phyloP scores from a whole-genome alignment of 2,888 invertebrate species.

The Tenthredo livida region DNA sequence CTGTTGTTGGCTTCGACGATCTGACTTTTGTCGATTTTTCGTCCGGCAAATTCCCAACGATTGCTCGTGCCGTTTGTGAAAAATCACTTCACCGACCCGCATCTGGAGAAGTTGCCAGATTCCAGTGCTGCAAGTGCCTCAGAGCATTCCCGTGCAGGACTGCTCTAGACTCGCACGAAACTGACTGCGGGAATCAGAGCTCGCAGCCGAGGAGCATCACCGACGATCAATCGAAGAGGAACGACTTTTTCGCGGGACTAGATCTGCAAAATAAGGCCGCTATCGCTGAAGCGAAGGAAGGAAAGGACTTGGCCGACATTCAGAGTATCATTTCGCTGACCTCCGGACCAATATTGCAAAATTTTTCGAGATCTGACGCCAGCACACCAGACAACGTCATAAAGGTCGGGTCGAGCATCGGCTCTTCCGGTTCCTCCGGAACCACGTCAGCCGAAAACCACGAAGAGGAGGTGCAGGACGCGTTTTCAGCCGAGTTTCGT shows the following conservation, averaged over 20 bases:
- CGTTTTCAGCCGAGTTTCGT: constrained; percentile 91
- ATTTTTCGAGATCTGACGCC: constrained; percentile 64
- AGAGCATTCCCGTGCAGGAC: constrained; percentile 86
- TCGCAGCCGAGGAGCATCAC: constrained; percentile 72
- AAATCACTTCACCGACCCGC: constrained; percentile 82
- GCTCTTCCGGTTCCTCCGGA: constrained; percentile 73
- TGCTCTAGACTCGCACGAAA: constrained; percentile 85
- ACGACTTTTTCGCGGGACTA: constrained; percentile 90
- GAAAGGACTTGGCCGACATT: constrained; percentile 91
- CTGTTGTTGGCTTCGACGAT: constrained; percentile 85
- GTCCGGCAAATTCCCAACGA: constrained; percentile 88
- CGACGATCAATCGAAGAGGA: constrained; percentile 83
- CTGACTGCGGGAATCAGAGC: constrained; percentile 77
- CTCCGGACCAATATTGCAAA: constrained; percentile 75
- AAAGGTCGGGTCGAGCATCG: constrained; percentile 64
- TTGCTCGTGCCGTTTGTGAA: constrained; percentile 88
- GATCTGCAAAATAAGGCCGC: constrained; percentile 87
- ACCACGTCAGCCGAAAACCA: constrained; percentile 75
- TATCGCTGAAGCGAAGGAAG: constrained; percentile 73
- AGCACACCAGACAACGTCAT: constrained; percentile 68
- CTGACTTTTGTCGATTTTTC: constrained; percentile 90
- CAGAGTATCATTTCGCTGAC: constrained; percentile 91
- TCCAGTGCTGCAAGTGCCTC: constrained; percentile 85
- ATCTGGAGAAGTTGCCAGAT: constrained; percentile 81
- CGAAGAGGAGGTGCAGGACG: constrained; percentile 89